A percentile compares a stretch with the other conserved stretches of the same genome.
Conservation (phyloP, 2,797 vertebrate genomes). For the Amphiprion clarkii region DNA sequence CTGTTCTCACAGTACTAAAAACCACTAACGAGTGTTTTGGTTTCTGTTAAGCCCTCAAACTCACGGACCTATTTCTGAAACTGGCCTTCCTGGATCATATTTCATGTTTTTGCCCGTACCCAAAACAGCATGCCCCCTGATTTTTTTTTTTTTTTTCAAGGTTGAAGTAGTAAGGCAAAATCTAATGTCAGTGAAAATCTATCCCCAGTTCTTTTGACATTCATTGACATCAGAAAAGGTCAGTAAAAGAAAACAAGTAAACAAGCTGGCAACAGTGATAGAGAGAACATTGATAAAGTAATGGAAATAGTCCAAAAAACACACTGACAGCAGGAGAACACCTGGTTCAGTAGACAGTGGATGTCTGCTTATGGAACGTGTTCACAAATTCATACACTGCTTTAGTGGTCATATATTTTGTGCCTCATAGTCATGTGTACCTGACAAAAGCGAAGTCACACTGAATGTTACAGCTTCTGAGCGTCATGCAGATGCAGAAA, state of each 20-base stretch:
- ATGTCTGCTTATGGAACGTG: no score
- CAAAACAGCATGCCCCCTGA: background rate
- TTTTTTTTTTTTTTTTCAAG: background rate
- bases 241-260: no score
- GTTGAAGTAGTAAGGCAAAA: background rate
- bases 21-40: background rate
- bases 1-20: background rate
- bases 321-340: background rate
- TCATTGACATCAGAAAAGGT: no score
- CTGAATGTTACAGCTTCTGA: no score
- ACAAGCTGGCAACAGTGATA: background rate
- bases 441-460: no score
- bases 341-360: background rate
- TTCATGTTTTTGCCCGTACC: background rate
- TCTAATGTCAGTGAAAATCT: conserved; percentile 6
- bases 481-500: no score
- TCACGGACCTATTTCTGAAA: background rate
- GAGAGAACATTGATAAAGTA: background rate
- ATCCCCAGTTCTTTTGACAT: background rate
- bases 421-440: no score
- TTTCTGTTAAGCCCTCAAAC: conserved; percentile 7
- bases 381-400: no score
- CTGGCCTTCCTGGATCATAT: conserved; percentile 10
- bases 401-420: no score
- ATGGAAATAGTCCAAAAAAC: background rate